Percentiles rank a stretch among this genome's conserved stretches.
These are phyloP conservation scores for Phthorimaea operculella DNA, from an alignment of 1,140 invertebrate genomes.

Conservation along the genomic window DNA sequence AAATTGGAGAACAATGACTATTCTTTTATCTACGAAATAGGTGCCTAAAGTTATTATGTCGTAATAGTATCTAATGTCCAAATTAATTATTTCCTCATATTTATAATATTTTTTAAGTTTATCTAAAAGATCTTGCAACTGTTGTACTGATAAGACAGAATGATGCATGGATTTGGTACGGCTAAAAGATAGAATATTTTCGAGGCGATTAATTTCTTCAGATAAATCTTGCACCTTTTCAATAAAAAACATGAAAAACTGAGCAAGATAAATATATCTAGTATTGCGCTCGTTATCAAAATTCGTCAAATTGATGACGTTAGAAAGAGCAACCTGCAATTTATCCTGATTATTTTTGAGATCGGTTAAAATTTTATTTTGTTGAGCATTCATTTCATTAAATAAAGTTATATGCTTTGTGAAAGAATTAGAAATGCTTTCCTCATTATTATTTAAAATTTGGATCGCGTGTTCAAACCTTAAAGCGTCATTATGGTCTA, in stretches of 20 bases:
- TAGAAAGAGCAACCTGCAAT: background rate
- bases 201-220: slow-evolving; percentile 1
- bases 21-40: slow-evolving; percentile 3
- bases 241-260: background rate
- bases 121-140: background rate
- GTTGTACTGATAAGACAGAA: slow-evolving; percentile 3
- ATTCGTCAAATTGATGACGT: slow-evolving; percentile 4
- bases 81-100: background rate
- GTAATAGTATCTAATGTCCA: slow-evolving; percentile 6
- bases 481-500: slow-evolving; percentile 5
- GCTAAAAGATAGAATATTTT: slow-evolving; percentile 9
- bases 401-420: slow-evolving; percentile 5
- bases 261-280: slow-evolving; percentile 3
- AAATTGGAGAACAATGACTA: slow-evolving; percentile 8
- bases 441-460: slow-evolving; percentile 5
- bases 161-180: slow-evolving; percentile 6
- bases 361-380: slow-evolving; percentile 1
- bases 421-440: background rate
- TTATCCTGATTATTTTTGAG: slow-evolving; percentile 8
- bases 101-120: slow-evolving; percentile 1
- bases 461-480: slow-evolving; percentile 4
- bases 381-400: slow-evolving; percentile 2
- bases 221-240: slow-evolving; percentile 6
- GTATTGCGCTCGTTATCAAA: background rate
- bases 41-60: slow-evolving; percentile 7